Evolutionary conservation across 1,140 invertebrate species (phyloP).

Genomic region (Drosophila trapezifrons): DNA sequence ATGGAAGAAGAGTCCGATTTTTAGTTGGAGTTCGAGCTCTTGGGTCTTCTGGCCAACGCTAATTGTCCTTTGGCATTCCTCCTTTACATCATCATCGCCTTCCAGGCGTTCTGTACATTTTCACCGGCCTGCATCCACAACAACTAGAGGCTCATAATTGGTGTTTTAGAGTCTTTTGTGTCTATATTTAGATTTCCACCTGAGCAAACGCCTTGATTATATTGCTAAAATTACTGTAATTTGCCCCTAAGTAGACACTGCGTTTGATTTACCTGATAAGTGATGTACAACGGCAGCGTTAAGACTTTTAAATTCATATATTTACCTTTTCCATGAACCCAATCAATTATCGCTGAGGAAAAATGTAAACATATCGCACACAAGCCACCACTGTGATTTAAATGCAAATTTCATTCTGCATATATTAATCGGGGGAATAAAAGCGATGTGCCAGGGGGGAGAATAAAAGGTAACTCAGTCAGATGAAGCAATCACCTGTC

Average conservation of each 20-base stretch:
- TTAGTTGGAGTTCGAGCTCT: constrained; percentile 40
- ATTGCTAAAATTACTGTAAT: constrained; percentile 78
- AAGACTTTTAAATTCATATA: constrained; percentile 8
- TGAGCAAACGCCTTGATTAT: constrained; percentile 70
- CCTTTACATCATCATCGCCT: constrained; percentile 64
- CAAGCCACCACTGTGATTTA: constrained; percentile 45
- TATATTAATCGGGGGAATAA: constrained; percentile 60
- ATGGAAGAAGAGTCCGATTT: not conserved
- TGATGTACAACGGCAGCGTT: constrained; percentile 8
- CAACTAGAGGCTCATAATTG: constrained; percentile 71
- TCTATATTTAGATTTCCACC: constrained; percentile 73
- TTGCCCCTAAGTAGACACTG: constrained; percentile 68
- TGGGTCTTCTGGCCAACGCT: constrained; percentile 57
- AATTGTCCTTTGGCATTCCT: constrained; percentile 81
- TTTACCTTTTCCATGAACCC: constrained; percentile 26
- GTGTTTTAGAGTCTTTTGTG: constrained; percentile 75
- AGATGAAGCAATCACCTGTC: constrained; percentile 65
- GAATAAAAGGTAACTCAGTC: constrained; percentile 17
- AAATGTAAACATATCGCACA: constrained; percentile 69
- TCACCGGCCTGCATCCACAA: constrained; percentile 37
- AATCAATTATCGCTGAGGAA: constrained; percentile 56
- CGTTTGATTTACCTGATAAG: constrained; percentile 49
- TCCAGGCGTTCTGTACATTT: constrained; percentile 52
- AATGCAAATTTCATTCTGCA: constrained; percentile 75
- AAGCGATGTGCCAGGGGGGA: constrained; percentile 5